Percentiles rank a stretch among this genome's conserved stretches.
Evolutionary conservation across 2,113 vertebrate genomes (phyloP).

Genomic region (Gobiocypris rarus): DNA sequence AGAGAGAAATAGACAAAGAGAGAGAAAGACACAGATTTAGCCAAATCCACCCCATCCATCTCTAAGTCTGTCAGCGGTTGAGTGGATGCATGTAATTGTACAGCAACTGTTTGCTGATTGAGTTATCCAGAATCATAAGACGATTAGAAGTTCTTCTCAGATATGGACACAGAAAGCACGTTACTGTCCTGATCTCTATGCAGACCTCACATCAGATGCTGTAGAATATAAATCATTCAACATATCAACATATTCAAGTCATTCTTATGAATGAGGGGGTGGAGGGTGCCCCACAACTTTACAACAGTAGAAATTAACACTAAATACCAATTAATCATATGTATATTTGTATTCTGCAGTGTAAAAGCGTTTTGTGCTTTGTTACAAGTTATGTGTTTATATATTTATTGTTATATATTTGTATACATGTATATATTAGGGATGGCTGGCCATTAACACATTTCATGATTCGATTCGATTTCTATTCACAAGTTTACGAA

Average conservation of each 20-base stretch:
- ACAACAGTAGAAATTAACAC: background rate
- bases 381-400: background rate
- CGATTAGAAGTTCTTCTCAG: background rate
- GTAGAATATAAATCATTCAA: background rate
- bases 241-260: too few species aligned
- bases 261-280: too few species aligned
- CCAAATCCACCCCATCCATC: background rate
- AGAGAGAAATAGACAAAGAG: slow-evolving; percentile 24
- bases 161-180: background rate
- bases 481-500: too few species aligned
- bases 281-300: background rate
- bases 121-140: slow-evolving; percentile 26
- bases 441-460: too few species aligned
- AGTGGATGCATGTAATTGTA: slow-evolving; percentile 44
- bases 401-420: background rate
- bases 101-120: slow-evolving; percentile 43
- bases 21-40: slow-evolving; percentile 16
- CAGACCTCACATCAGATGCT: background rate
- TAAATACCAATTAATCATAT: background rate
- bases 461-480: too few species aligned
- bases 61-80: slow-evolving; percentile 13
- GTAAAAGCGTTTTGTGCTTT: background rate
- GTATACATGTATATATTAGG: too few species aligned
- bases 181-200: background rate
- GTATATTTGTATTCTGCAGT: background rate